These are phyloP conservation scores for Lepeophtheirus nordmannii DNA, from an alignment of 2,888 invertebrate genomes.

Conservation along the genomic window DNA sequence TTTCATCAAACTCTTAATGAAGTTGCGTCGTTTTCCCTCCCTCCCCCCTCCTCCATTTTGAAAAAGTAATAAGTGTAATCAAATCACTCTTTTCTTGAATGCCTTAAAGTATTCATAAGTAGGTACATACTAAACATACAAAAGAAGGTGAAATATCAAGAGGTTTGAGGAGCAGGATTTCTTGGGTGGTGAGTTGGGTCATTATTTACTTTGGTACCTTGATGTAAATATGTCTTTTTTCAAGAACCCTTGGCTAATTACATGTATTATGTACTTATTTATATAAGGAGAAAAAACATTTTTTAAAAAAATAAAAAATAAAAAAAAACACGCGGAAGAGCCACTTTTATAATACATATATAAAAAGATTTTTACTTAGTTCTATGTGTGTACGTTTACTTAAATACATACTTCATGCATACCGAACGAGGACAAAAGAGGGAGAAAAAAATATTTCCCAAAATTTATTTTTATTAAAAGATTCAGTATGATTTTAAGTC, in stretches of 20 bases:
- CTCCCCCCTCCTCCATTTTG: background rate
- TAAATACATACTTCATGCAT: background rate
- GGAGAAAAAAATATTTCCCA: background rate
- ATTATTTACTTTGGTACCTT: background rate
- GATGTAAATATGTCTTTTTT: background rate
- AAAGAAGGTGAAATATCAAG: too few species aligned
- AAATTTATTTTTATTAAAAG: background rate
- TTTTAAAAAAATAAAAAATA: background rate
- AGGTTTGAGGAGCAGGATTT: too few species aligned
- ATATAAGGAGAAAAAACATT: background rate
- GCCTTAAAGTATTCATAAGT: too few species aligned
- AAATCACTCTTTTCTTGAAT: too few species aligned
- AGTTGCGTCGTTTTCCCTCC: background rate
- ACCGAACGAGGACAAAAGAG: constrained; percentile 5
- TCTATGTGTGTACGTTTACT: background rate
- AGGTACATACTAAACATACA: background rate
- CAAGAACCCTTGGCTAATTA: background rate
- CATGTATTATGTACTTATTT: background rate
- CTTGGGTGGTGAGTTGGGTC: too few species aligned
- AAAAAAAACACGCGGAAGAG: background rate
- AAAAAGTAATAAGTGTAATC: too few species aligned
- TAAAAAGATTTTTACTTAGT: background rate
- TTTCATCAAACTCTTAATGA: background rate
- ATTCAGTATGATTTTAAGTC: background rate
- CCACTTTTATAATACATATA: background rate